A percentile compares a stretch with the other conserved stretches of the same genome.
Evolutionary conservation across 2,888 invertebrate genomes (phyloP).

Genomic region (Matsumyia berberina): DNA sequence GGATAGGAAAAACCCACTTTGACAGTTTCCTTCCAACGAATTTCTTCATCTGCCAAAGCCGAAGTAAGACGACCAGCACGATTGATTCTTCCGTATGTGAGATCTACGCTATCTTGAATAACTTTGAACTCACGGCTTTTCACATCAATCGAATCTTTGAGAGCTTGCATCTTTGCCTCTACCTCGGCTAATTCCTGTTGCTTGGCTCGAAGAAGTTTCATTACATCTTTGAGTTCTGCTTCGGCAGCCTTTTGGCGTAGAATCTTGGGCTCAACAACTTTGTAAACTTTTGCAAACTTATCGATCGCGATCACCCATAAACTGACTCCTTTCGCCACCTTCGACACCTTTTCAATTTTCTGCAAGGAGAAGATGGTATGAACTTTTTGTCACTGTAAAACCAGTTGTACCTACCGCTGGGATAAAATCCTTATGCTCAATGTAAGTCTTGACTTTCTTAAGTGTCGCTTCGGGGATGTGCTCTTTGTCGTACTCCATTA

Average conservation of each 20-base stretch:
- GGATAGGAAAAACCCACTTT: constrained; percentile 77
- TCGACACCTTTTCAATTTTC: constrained; percentile 92
- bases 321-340: constrained; percentile 95
- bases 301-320: constrained; percentile 97
- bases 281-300: constrained; percentile 93
- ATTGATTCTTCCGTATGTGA: constrained; percentile 91
- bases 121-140: constrained; percentile 91
- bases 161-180: constrained; percentile 87
- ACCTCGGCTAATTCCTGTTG: constrained; percentile 93
- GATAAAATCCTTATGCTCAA: constrained; percentile 93
- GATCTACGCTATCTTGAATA: constrained; percentile 89
- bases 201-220: constrained; percentile 90
- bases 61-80: constrained; percentile 94
- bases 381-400: too few relatives aligned
- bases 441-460: constrained; percentile 92
- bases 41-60: constrained; percentile 94
- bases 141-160: constrained; percentile 87
- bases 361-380: constrained; percentile 75
- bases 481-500: constrained; percentile 94
- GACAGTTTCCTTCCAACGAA: constrained; percentile 92
- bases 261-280: constrained; percentile 95
- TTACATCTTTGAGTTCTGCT: constrained; percentile 89
- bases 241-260: constrained; percentile 91
- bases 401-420: constrained; percentile 86
- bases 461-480: constrained; percentile 91